A percentile compares a stretch with the other conserved stretches of the same genome.
phyloP scores from a whole-genome alignment of 2,797 vertebrate genomes.

The Centroberyx gerrardi region DNA sequence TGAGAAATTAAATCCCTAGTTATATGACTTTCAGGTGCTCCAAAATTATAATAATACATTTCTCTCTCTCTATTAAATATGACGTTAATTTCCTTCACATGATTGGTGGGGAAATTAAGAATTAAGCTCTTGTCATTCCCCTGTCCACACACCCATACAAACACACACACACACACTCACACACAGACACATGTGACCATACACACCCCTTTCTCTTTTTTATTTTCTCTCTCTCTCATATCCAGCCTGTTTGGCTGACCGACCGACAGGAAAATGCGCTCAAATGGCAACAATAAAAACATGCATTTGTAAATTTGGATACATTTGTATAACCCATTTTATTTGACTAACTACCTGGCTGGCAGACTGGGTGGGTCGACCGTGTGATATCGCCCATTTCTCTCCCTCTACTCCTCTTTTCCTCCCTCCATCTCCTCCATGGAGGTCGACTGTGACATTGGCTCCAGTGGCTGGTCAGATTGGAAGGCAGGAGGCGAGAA shows the following conservation, averaged over 20 bases:
- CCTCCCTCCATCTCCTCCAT: neutral
- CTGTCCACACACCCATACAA: neutral
- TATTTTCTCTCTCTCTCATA: neutral
- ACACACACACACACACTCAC: neutral
- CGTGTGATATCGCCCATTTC: neutral
- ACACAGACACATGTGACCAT: neutral
- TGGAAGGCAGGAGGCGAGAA: conserved; percentile 15
- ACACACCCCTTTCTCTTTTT: too few species aligned
- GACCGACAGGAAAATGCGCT: neutral
- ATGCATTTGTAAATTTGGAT: too few species aligned
- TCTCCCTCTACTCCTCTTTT: conserved; percentile 4
- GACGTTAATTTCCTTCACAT: conserved; percentile 27
- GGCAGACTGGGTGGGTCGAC: conserved; percentile 2
- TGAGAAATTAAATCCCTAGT: conserved; percentile 36
- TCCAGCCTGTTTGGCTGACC: neutral
- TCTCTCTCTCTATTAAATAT: conserved; percentile 34
- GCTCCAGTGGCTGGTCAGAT: conserved; percentile 24
- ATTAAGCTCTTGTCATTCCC: neutral
- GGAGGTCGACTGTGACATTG: conserved; percentile 24
- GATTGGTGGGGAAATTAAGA: conserved; percentile 24
- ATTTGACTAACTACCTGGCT: neutral
- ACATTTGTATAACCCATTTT: too few species aligned
- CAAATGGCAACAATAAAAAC: too few species aligned
- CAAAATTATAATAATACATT: conserved; percentile 18
- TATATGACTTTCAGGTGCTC: conserved; percentile 12